Conservation (phyloP, 2,113 vertebrate species). For the Osmerus eperlanus region DNA sequence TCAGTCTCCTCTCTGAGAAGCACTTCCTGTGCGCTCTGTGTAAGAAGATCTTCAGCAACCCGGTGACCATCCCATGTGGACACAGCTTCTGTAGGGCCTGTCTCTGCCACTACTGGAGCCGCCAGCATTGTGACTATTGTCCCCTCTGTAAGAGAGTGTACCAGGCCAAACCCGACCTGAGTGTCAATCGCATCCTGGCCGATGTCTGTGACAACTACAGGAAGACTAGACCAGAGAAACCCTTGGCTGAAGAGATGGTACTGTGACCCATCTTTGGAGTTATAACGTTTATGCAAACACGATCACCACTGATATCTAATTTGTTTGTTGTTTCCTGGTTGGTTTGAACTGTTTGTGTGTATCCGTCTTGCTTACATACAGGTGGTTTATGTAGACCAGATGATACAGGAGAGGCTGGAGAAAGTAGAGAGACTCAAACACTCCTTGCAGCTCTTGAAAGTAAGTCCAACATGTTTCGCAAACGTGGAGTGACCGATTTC, state of each 20-base stretch:
- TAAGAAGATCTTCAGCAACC: constrained; percentile 66
- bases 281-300: background rate
- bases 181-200: constrained; percentile 66
- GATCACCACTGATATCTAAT: background rate
- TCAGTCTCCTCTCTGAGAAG: constrained; percentile 63
- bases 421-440: constrained; percentile 66
- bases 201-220: constrained; percentile 68
- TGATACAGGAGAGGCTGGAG: constrained; percentile 68
- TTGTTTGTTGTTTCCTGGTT: constrained; percentile 7
- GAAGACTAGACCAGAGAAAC: constrained; percentile 48
- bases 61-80: constrained; percentile 70
- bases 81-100: constrained; percentile 75
- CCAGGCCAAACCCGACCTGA: constrained; percentile 58
- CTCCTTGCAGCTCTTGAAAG: constrained; percentile 67
- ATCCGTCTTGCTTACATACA: constrained; percentile 18
- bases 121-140: constrained; percentile 62
- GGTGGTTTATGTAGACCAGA: constrained; percentile 57
- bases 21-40: constrained; percentile 72
- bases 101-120: constrained; percentile 63
- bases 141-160: constrained; percentile 66
- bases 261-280: background rate
- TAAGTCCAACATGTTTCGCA: constrained; percentile 14
- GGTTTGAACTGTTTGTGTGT: background rate
- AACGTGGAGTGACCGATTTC: background rate
- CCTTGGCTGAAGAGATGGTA: constrained; percentile 55